Base-by-base conservation (phyloP, 2,113 vertebrate species). In the Peromyscus maniculatus region DNA sequence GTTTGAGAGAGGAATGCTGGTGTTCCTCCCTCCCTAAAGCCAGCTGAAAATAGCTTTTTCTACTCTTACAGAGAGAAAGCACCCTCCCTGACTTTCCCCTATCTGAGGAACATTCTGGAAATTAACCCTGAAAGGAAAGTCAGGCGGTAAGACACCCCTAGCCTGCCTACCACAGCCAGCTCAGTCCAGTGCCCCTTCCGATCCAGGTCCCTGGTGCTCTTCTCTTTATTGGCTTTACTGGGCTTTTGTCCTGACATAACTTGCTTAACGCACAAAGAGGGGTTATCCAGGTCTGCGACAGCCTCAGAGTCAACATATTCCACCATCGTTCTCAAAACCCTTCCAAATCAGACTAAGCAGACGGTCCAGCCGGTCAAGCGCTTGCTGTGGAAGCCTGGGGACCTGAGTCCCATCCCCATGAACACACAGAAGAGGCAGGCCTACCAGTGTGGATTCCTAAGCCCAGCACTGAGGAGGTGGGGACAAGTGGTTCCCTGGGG, bases 1-100 rank as follows among this genome's bases (percentile, higher is more conserved):
- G 97, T 97, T 94, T 96, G 36, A 89, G 75, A 96, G n/a, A 97
- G 91, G 97, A 97, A 97, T 92, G 87, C 93, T 97, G 91, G 96
- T 88, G 33, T 90, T 91, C 90, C 91, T 97, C 90, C 90, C 91
- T 97, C 92, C 96, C 90, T 86, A 86, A 97, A 97, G 91, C 95
- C 87, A 89, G 80, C 89, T 91, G 93, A 94, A 98, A 97, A 97
- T 97, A 94, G 87, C 90, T 91, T 97, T 93, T 91, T 92, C 94
- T 93, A 92, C 91, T 79, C 84, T 97, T 89, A 86, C 87, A 96
- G 79, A 91, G 92, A 92, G 79, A 96, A 97, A 97, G 96, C 77
- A 94, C 95, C 93, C 93, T 98, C 93, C 93, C 91, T 86, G 74
- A 72, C 16, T 89, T 77, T 66, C 72, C 93, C 83, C 55, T 33